Evolutionary conservation across 2,888 invertebrate species (phyloP), one percentile per base, ranked within the genome.

Genomic region (Platycheirus rosarum): DNA sequence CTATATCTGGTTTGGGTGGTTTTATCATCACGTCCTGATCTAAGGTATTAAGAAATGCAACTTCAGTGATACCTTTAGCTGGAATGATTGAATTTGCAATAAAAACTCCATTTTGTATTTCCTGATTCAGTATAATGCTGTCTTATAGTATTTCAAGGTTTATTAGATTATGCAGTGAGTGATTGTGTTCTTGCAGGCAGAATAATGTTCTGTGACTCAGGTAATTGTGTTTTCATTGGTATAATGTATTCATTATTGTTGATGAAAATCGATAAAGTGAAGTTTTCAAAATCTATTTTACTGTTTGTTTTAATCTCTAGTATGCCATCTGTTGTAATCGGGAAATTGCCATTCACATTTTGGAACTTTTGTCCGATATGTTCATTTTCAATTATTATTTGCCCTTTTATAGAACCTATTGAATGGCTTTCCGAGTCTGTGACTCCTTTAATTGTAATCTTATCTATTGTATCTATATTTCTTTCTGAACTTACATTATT

Each of bases 131-230:
- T 7, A 32, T 8, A 32, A 32, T 32, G 8, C 29, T 71, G 13
- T 78, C 77, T 70, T 77, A 55, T 9, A 14, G 18, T 20, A 42
- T 8, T 29, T 46, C 3, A 6, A 49, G 7, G n/a, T 51, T 11
- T n/a, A 42, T 32, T 49, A 20, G 20, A 2, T 42, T n/a, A n/a
- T n/a, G n/a, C n/a, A n/a, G 29, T 2, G n/a, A 68, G 20, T 8
- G 32, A 44, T 20, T 75, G 40, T 23, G 60, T 75, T 14, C 62
- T 46, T 16, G 63, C 44, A 29, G 76, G 51, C 32, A 76, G n/a
- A 42, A 51, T 32, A n/a, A 68, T 49, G 9, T 37, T 20, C 6
- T 35, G n/a, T 20, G 42, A 8, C 2, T 16, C 14, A 1, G n/a
- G 20, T 13, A 18, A 2, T 23, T 44, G 55, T 26, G 14, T 35